Evolutionary conservation across 1,140 invertebrate genomes (phyloP).

Genomic region (Teleopsis dalmanni): DNA sequence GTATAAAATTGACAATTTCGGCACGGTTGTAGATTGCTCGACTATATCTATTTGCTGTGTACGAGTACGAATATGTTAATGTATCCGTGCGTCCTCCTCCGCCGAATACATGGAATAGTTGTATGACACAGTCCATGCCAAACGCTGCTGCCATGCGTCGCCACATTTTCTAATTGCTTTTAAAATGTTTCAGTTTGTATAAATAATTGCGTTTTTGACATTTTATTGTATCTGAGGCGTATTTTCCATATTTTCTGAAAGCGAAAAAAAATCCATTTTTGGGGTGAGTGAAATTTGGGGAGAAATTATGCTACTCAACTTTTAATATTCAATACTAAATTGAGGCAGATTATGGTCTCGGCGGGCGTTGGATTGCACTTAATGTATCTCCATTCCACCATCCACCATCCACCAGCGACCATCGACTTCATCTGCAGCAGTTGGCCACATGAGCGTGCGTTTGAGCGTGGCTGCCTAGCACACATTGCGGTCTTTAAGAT

Average conservation of each 20-base stretch:
- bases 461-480: background rate
- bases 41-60: background rate
- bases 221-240: slow-evolving; percentile 8
- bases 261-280: no score
- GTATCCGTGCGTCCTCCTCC: no score
- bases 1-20: slow-evolving; percentile 5
- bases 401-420: background rate
- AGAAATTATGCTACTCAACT: no score
- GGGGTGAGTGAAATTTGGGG: no score
- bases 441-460: no score
- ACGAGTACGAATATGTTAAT: background rate
- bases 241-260: slow-evolving; percentile 1
- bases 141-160: slow-evolving; percentile 27
- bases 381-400: slow-evolving; percentile 1
- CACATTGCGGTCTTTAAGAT: slow-evolving; percentile 17
- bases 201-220: slow-evolving; percentile 44
- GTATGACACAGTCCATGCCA: background rate
- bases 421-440: no score
- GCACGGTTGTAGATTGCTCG: background rate
- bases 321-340: slow-evolving; percentile 7
- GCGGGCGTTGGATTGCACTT: no score
- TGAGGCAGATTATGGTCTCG: slow-evolving; percentile 11
- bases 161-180: slow-evolving; percentile 45
- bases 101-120: no score
- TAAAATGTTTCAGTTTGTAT: slow-evolving; percentile 42